A percentile compares a stretch with the other conserved stretches of the same genome.
Conservation (phyloP, 2,113 vertebrate genomes). For the Isurus oxyrinchus region DNA sequence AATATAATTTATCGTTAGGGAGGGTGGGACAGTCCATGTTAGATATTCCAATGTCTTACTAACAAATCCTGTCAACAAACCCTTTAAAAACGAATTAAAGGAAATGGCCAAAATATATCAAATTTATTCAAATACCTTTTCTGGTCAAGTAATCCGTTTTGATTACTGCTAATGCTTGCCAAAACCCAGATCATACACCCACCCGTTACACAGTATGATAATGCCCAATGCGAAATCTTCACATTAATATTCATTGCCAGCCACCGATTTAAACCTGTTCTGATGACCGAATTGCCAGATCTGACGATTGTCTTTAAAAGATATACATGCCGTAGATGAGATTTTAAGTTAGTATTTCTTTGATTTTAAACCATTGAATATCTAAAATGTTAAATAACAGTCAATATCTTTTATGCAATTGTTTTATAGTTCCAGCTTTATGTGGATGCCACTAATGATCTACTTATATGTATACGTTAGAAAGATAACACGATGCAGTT, state of each 20-base stretch:
- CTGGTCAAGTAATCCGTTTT: conserved; percentile 88
- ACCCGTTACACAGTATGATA: conserved; percentile 90
- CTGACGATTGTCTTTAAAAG: conserved; percentile 76
- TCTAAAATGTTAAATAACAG: neutral
- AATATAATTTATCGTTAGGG: conserved; percentile 13
- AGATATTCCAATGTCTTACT: neutral
- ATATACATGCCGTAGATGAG: conserved; percentile 73
- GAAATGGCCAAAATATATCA: conserved; percentile 24
- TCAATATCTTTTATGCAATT: neutral
- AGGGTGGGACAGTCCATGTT: neutral
- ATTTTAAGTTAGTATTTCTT: conserved; percentile 74
- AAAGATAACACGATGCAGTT: neutral
- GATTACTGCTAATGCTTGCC: conserved; percentile 98
- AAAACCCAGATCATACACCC: conserved; percentile 87
- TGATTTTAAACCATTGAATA: conserved; percentile 26
- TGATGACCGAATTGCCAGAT: conserved; percentile 69
- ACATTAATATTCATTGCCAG: conserved; percentile 92
- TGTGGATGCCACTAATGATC: neutral
- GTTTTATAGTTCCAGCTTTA: neutral
- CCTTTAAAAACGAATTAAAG: neutral
- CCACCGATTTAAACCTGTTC: conserved; percentile 64
- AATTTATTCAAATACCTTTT: conserved; percentile 55
- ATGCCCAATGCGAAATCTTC: conserved; percentile 88
- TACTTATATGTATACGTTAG: neutral
- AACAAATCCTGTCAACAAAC: neutral